phyloP scores from a whole-genome alignment of 2,113 vertebrate species.

The Micromys minutus region DNA sequence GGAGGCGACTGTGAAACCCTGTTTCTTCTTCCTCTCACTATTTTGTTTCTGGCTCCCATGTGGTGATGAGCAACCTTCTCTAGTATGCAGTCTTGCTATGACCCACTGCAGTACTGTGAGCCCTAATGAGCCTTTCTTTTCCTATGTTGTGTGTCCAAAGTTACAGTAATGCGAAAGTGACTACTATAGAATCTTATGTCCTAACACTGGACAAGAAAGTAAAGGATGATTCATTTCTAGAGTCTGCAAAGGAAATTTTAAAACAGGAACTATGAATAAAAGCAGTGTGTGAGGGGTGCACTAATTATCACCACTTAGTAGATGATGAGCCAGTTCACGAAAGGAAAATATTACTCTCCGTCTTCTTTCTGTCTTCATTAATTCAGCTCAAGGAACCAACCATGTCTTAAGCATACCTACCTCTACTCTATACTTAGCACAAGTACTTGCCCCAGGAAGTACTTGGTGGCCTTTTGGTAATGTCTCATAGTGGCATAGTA shows the following conservation, averaged over 20 bases:
- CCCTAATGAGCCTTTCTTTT: not conserved
- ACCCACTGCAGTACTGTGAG: not conserved
- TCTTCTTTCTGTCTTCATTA: not conserved
- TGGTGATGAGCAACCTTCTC: not conserved
- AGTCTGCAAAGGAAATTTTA: not conserved
- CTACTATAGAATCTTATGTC: not conserved
- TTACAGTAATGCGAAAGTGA: not conserved
- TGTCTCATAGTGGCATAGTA: not conserved
- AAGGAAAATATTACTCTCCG: not conserved
- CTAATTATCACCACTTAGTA: not conserved
- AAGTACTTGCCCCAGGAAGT: not conserved
- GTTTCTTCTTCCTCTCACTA: not conserved
- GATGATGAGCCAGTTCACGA: not conserved
- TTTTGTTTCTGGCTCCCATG: not conserved
- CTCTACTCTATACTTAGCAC: not conserved
- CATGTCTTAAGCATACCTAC: not conserved
- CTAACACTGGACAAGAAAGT: not conserved
- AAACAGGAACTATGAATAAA: not conserved
- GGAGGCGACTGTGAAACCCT: not conserved
- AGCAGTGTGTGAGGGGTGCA: not conserved
- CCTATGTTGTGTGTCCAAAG: not conserved
- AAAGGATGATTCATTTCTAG: not conserved
- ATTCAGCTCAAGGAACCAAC: not conserved
- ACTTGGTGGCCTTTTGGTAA: not conserved
- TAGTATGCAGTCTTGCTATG: not conserved